Conservation (phyloP, 2,113 vertebrate genomes). For the Mus pahari region DNA sequence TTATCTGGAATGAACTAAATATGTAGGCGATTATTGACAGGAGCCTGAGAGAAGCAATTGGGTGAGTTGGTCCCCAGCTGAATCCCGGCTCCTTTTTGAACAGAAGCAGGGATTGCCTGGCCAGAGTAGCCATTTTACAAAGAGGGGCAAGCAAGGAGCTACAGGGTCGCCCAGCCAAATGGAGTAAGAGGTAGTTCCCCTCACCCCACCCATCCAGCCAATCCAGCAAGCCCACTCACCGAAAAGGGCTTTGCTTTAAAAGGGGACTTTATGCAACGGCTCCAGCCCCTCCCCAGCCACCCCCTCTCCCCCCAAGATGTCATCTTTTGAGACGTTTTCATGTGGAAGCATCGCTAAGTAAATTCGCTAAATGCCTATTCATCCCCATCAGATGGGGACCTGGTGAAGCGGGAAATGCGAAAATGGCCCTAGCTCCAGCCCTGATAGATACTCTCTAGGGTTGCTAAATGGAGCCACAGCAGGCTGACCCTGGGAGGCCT, state of each 20-base stretch:
- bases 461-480: slow-evolving; percentile 81
- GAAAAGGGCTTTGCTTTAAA: slow-evolving; percentile 77
- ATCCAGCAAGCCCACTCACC: slow-evolving; percentile 52
- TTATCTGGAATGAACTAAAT: slow-evolving; percentile 74
- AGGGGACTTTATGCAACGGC: slow-evolving; percentile 71
- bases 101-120: neutral
- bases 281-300: neutral
- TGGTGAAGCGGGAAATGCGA: slow-evolving; percentile 87
- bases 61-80: neutral
- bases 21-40: slow-evolving; percentile 48
- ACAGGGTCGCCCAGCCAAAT: neutral
- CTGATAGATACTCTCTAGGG: slow-evolving; percentile 82
- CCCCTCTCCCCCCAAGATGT: slow-evolving; percentile 77
- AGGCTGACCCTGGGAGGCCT: slow-evolving; percentile 78
- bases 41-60: slow-evolving; percentile 36
- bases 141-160: neutral
- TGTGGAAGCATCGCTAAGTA: slow-evolving; percentile 90
- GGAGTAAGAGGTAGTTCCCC: neutral
- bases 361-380: slow-evolving; percentile 89
- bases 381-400: slow-evolving; percentile 83
- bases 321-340: slow-evolving; percentile 87
- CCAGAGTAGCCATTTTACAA: neutral
- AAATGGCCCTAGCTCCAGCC: slow-evolving; percentile 85
- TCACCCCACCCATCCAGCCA: slow-evolving; percentile 46
- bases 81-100: neutral